Evolutionary conservation across 2,888 invertebrate species (phyloP).

Genomic region (Tetropium fuscum): DNA sequence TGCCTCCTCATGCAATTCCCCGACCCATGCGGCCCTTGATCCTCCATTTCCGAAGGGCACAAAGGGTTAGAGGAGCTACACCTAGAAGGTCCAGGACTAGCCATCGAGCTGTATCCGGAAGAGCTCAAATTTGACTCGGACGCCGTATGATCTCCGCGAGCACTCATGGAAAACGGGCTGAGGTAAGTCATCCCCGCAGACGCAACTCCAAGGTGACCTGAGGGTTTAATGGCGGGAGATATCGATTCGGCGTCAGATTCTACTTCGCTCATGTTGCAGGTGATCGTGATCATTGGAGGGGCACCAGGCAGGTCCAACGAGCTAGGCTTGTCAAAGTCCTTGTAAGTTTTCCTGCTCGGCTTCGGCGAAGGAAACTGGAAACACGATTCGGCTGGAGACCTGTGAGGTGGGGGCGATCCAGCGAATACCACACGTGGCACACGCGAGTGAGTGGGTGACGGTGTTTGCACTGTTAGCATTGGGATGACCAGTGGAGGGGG

Average conservation of each 20-base stretch:
- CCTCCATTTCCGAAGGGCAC: constrained; percentile 81
- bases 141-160: constrained; percentile 79
- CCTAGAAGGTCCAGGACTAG: constrained; percentile 84
- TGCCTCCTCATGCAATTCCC: constrained; percentile 66
- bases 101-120: constrained; percentile 88
- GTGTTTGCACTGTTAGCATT: constrained; percentile 74
- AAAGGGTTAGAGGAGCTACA: constrained; percentile 86
- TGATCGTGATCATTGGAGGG: constrained; percentile 80
- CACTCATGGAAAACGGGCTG: constrained; percentile 82
- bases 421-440: constrained; percentile 66
- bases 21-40: constrained; percentile 73
- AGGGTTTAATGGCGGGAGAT: constrained; percentile 70
- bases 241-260: constrained; percentile 80
- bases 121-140: constrained; percentile 88
- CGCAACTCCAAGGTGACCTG: constrained; percentile 64
- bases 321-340: constrained; percentile 74
- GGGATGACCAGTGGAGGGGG: constrained; percentile 73
- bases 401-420: constrained; percentile 70
- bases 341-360: constrained; percentile 67
- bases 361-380: constrained; percentile 57
- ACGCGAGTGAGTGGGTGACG: constrained; percentile 75
- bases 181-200: constrained; percentile 76
- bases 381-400: constrained; percentile 53
- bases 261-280: constrained; percentile 79
- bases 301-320: constrained; percentile 73